Conservation (phyloP, 1,140 invertebrate genomes). For the Saccostrea cuccullata region DNA sequence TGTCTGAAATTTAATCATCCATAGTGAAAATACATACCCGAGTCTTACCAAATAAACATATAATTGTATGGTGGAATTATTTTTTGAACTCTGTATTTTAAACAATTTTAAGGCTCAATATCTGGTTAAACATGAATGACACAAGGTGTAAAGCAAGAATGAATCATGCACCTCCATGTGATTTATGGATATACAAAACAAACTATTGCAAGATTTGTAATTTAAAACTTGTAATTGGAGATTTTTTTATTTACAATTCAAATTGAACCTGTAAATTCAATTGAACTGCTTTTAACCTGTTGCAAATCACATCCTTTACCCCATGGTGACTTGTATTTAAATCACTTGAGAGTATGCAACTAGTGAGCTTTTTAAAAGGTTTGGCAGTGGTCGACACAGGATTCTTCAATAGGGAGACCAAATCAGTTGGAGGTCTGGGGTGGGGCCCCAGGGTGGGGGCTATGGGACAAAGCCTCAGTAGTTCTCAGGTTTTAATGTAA, state of each 20-base stretch:
- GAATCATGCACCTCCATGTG: background rate
- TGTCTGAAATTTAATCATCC: constrained; percentile 7
- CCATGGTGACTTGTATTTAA: background rate
- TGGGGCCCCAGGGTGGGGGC: too few species aligned
- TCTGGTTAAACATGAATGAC: background rate
- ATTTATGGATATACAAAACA: background rate
- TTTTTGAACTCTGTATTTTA: background rate
- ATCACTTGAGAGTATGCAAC: background rate
- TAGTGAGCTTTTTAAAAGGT: too few species aligned
- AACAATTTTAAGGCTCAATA: background rate
- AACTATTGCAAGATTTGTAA: background rate
- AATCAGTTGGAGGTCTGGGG: too few species aligned
- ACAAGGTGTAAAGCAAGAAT: background rate
- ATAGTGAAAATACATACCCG: background rate
- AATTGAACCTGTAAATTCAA: background rate
- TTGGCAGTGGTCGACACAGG: too few species aligned
- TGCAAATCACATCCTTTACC: background rate
- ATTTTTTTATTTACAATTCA: background rate
- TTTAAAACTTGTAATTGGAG: background rate
- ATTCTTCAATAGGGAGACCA: too few species aligned
- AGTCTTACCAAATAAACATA: background rate
- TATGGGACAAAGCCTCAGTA: too few species aligned
- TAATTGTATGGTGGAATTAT: background rate
- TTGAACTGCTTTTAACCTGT: constrained; percentile 17
- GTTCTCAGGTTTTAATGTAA: too few species aligned